These are phyloP conservation scores for Anorthoa munda DNA, from an alignment of 2,888 invertebrate genomes.

Conservation along the genomic window DNA sequence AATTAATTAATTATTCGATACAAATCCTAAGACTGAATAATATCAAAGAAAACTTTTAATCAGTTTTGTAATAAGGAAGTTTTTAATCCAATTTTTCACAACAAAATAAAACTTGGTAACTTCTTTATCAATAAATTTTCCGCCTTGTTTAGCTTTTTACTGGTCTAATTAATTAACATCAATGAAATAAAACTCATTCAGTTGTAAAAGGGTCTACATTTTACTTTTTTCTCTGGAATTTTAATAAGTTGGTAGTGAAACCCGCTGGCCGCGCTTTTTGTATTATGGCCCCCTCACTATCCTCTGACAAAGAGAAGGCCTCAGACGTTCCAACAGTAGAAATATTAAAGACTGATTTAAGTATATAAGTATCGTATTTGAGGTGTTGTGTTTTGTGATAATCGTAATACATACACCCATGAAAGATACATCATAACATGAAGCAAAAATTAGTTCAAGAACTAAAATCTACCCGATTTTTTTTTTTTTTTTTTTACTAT, in stretches of 20 bases:
- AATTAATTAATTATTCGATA: not conserved
- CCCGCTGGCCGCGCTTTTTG: not conserved
- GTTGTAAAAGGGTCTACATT: not conserved
- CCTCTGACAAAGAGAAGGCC: not conserved
- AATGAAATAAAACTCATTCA: not conserved
- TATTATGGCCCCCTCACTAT: not conserved
- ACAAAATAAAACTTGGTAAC: slow-evolving; percentile 19
- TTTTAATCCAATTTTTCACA: slow-evolving; percentile 27
- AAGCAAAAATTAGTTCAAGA: not conserved
- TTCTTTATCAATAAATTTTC: slow-evolving; percentile 4
- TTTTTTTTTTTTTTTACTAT: too few species aligned
- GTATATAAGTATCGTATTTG: not conserved
- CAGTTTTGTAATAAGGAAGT: not conserved
- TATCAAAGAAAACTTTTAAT: slow-evolving; percentile 20
- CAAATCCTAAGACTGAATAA: not conserved
- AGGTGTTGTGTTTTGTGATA: too few species aligned
- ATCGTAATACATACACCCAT: not conserved
- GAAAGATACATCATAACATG: not conserved
- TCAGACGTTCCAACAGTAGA: not conserved
- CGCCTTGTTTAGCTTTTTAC: slow-evolving; percentile 5
- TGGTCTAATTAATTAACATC: slow-evolving; percentile 11
- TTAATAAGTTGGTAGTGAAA: not conserved
- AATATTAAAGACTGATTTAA: not conserved
- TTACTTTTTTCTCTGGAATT: not conserved
- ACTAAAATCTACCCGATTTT: too few species aligned